Evolutionary conservation across 2,113 vertebrate species (phyloP), one percentile per base, ranked within the genome.

Genomic region (Scolopax mira): DNA sequence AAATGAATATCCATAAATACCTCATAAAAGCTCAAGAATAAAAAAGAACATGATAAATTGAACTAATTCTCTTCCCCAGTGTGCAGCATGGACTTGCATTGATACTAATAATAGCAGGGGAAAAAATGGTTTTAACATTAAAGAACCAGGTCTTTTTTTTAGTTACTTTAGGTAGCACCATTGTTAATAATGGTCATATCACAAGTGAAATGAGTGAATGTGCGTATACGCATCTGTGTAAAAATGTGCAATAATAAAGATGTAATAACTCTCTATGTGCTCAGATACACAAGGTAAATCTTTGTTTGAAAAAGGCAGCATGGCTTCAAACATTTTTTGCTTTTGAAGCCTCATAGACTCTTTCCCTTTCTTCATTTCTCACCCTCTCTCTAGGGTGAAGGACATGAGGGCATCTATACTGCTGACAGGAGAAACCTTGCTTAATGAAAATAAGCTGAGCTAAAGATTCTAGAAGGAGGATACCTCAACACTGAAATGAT

Each of bases 401-500:
- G 83, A 83, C 88, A 80, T 41, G 6, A 90, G 77, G 65, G 58
- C 49, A 42, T 84, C 79, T 66, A 48, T 52, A 88, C 37, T 87
- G 52, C 83, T 96, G 85, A 85, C 81, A 93, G 55, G 30, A 42
- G 92, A 88, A 93, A 61, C 46, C 25, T 90, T 48, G 18, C 66
- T 90, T 96, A 91, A 94, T 82, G 85, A 95, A 96, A 79, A 95
- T 51, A 94, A 96, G 85, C 74, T 78, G 74, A 86, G 51, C 23
- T 94, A 93, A 94, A 97, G 74, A 85, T 91, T 72, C 81, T 42
- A 69, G 73, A 93, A 90, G 83, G 93, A 92, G 57, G 57, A 84
- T 79, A 65, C 49, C 66, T 93, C 79, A 75, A 60, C 66, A 55
- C 23, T 67, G 91, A 97, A 92, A 91, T 58, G 13, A 67, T 62